phyloP scores from a whole-genome alignment of 2,888 invertebrate species.

The Pardosa pseudoannulata region DNA sequence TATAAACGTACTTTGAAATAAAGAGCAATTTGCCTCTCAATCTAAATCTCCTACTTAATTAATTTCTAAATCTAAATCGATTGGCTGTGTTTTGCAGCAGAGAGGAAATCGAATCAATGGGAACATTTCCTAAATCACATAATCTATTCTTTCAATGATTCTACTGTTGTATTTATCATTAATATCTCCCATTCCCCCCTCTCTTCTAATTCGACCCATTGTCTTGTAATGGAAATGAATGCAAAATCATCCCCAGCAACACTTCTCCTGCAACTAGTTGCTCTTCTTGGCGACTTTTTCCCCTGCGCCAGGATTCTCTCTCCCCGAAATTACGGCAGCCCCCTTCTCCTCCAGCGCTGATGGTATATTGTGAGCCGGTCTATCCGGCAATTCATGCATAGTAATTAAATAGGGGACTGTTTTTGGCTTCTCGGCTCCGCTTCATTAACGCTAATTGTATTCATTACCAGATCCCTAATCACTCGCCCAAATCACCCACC shows the following conservation, averaged over 20 bases:
- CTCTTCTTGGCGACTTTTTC: constrained; percentile 32
- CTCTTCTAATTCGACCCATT: too few species aligned
- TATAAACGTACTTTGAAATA: too few species aligned
- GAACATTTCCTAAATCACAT: too few species aligned
- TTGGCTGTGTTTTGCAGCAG: too few species aligned
- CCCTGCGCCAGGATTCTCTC: constrained; percentile 23
- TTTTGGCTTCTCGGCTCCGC: constrained; percentile 66
- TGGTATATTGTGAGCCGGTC: constrained; percentile 47
- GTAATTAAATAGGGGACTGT: constrained; percentile 71
- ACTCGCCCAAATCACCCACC: constrained; percentile 37
- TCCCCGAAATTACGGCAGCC: constrained; percentile 44
- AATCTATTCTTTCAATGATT: too few species aligned
- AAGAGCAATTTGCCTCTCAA: too few species aligned
- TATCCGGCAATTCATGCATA: constrained; percentile 69
- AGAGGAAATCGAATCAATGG: too few species aligned
- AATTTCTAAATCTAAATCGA: too few species aligned
- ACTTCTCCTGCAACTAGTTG: constrained; percentile 40
- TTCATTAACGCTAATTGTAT: constrained; percentile 72
- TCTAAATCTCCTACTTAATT: too few species aligned
- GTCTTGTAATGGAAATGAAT: neutral
- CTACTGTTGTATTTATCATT: too few species aligned
- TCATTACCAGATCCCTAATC: constrained; percentile 70
- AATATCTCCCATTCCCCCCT: too few species aligned
- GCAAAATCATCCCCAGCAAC: neutral
- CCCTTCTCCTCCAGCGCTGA: constrained; percentile 32